Conservation (phyloP, 2,888 invertebrate genomes). For the Nycteola revayana region DNA sequence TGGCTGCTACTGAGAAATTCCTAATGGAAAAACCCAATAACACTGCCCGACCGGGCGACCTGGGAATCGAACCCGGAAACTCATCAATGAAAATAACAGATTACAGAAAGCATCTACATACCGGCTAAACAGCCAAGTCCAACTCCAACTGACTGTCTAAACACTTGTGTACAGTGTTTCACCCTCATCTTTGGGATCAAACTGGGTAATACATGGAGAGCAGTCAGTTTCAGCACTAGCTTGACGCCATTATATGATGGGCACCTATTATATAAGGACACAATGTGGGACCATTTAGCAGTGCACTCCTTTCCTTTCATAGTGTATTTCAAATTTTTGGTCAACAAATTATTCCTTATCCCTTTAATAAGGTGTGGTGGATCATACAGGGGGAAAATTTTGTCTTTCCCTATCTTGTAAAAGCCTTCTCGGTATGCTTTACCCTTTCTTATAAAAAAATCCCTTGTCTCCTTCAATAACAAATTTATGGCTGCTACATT, state of each 20-base stretch:
- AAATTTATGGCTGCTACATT: slow-evolving; percentile 9
- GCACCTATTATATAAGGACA: neutral
- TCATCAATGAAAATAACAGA: too few species aligned
- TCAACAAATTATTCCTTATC: slow-evolving; percentile 6
- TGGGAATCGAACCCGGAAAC: too few species aligned
- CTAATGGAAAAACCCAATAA: too few species aligned
- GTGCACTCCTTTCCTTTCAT: slow-evolving; percentile 2
- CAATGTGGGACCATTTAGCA: slow-evolving; percentile 8
- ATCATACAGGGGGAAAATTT: slow-evolving; percentile 8
- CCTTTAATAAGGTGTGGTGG: slow-evolving; percentile 13
- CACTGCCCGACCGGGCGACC: too few species aligned
- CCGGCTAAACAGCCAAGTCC: too few species aligned
- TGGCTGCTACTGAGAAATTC: too few species aligned
- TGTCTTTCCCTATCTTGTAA: neutral
- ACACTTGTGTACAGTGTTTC: too few species aligned
- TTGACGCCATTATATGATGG: neutral
- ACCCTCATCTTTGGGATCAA: neutral
- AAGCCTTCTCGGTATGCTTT: neutral
- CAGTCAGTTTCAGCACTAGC: slow-evolving; percentile 1
- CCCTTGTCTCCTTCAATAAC: slow-evolving; percentile 4
- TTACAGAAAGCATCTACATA: too few species aligned
- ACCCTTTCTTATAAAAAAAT: slow-evolving; percentile 1
- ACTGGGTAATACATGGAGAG: neutral
- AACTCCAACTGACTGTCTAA: too few species aligned
- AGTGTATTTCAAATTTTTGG: slow-evolving; percentile 4